Base-by-base conservation (phyloP, 2,888 invertebrate species). In the Fragum whitleyi region DNA sequence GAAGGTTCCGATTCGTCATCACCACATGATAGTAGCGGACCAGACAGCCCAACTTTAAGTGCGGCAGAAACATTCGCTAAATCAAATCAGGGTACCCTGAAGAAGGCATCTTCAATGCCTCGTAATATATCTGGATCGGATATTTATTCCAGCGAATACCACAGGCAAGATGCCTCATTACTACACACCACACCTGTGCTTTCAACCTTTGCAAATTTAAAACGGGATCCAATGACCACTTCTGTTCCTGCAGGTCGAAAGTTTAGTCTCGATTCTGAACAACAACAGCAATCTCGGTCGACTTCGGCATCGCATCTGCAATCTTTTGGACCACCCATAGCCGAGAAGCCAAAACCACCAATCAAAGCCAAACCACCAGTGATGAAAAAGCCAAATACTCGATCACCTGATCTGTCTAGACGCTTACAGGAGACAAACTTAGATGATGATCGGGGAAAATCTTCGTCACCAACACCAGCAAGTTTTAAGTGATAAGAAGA, bases 1-100 rank as follows among this genome's bases (percentile, higher is more conserved):
- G 89, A 90, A 65, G 91, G 89, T 11, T 88, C 90, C 5, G 87
- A 89, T 65, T 88, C 90, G 1, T 88, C 90, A 1, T 89, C 92
- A 0, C 90, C 92, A 11, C 88, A 89, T 67, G 91, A 91, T 42
- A 86, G 88, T 32, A 90, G 90, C 73, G 91, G 89, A 23, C 86
- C 89, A 14, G 92, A 92, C 81, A 90, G 90, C 84, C 90, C 92
- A 42, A 88, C 89, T 19, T 84, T 91, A 57, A 96, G 96, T 79
- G 96, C 96, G 0, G 97, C 96, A 0, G 97, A 97, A 91, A 95
- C 96, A 39, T 97, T 97, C 92, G 97, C 97, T 69, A 96, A 96
- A 90, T 96, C 96, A 87, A 96, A 96, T 91, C 96, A 96, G 93
- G 96, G 96, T 88, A 97, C 97, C 0, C 94, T 97, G 74, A 97